A percentile compares a stretch with the other conserved stretches of the same genome.
phyloP scores from a whole-genome alignment of 1,140 invertebrate species.

The Sesamia nonagrioides region DNA sequence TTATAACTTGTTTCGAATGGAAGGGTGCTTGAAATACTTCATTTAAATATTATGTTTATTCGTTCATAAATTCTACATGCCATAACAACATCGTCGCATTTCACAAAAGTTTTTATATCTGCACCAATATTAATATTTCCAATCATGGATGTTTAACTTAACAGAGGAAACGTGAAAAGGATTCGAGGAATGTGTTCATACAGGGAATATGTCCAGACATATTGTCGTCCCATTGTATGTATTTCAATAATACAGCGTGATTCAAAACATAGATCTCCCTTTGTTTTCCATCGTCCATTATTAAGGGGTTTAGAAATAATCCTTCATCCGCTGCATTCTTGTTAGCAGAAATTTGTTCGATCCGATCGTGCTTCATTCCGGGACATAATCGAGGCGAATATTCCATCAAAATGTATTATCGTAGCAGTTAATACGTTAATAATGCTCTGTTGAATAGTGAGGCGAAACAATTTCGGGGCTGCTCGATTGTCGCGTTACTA shows the following conservation, averaged over 20 bases:
- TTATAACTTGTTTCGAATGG: not conserved
- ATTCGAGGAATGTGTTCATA: slow-evolving; percentile 36
- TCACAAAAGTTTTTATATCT: slow-evolving; percentile 15
- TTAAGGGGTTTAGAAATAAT: slow-evolving; percentile 6
- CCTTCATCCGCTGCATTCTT: slow-evolving; percentile 14
- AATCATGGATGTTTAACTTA: slow-evolving; percentile 19
- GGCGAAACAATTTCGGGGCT: slow-evolving; percentile 40
- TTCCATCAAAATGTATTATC: slow-evolving; percentile 36
- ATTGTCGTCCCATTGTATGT: slow-evolving; percentile 51
- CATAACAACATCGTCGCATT: slow-evolving; percentile 8
- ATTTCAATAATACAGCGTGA: slow-evolving; percentile 39
- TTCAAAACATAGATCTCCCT: slow-evolving; percentile 26
- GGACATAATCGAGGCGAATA: slow-evolving; percentile 18
- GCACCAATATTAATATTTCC: slow-evolving; percentile 22
- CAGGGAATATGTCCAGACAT: slow-evolving; percentile 25
- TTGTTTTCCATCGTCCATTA: slow-evolving; percentile 2
- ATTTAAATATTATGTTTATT: not conserved
- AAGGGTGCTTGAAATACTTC: not conserved
- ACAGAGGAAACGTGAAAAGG: slow-evolving; percentile 20
- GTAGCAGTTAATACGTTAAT: slow-evolving; percentile 41
- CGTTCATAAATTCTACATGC: slow-evolving; percentile 27
- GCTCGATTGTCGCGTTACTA: slow-evolving; percentile 38
- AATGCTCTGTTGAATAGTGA: slow-evolving; percentile 33
- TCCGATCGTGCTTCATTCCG: slow-evolving; percentile 6
- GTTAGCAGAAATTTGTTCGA: slow-evolving; percentile 16